These are phyloP conservation scores for Rotaria sp. DNA, from an alignment of 2,888 invertebrate genomes.

Conservation along the genomic window DNA sequence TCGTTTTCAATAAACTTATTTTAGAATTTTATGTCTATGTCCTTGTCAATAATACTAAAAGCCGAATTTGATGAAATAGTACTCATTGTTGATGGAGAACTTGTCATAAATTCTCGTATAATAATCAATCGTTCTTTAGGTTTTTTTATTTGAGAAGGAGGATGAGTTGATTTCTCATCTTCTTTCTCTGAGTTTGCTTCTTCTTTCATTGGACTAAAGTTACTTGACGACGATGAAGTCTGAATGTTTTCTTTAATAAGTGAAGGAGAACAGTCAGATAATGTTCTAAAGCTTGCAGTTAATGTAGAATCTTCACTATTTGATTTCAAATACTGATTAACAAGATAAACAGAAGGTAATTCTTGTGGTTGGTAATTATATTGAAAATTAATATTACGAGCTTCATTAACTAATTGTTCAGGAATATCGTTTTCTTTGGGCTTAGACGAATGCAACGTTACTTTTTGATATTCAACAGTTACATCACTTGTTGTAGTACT, in stretches of 20 bases:
- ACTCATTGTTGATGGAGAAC: not conserved
- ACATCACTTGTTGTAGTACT: not conserved
- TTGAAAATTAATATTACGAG: not conserved
- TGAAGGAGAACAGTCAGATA: not conserved
- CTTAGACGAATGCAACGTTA: not conserved
- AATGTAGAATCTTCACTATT: not conserved
- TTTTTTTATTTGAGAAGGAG: not conserved
- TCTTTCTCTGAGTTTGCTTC: not conserved
- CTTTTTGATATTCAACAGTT: not conserved
- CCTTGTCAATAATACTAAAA: not conserved
- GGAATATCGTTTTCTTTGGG: not conserved
- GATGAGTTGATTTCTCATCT: not conserved
- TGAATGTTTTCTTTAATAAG: not conserved
- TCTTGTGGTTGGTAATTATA: not conserved
- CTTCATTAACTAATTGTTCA: not conserved
- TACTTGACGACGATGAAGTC: not conserved
- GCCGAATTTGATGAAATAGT: not conserved
- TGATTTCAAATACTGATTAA: not conserved
- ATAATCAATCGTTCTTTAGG: not conserved
- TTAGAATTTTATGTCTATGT: not conserved
- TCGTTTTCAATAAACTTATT: not conserved
- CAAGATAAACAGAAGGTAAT: not conserved
- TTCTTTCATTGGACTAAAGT: not conserved
- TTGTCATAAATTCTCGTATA: not conserved
- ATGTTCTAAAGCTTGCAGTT: not conserved